phyloP scores from a whole-genome alignment of 2,797 vertebrate species.

The Peromyscus nudipes region DNA sequence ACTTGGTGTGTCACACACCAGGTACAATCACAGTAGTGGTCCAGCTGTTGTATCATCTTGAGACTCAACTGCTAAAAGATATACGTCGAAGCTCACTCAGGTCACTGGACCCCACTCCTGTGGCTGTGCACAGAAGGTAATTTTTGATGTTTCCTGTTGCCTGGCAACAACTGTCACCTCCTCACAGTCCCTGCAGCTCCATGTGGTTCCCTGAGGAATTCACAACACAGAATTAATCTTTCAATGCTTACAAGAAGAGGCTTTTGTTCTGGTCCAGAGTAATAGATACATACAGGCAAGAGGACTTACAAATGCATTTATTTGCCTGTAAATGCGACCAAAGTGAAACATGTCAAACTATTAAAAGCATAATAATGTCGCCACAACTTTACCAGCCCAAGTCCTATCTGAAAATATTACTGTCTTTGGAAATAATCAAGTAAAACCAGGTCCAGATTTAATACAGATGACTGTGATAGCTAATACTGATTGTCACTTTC shows the following conservation, averaged over 20 bases:
- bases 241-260: not conserved
- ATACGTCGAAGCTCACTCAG: fast-evolving
- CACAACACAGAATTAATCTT: fast-evolving
- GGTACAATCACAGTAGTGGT: fast-evolving
- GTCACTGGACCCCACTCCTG: too few species aligned
- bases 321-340: not conserved
- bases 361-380: not conserved
- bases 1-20: fast-evolving
- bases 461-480: not conserved
- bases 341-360: not conserved
- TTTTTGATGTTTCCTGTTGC: fast-evolving
- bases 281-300: not conserved
- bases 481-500: not conserved
- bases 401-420: not conserved
- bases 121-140: too few species aligned
- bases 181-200: too few species aligned
- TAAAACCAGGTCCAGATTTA: not conserved
- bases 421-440: not conserved
- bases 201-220: not conserved
- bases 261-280: not conserved
- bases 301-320: not conserved
- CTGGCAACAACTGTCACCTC: too few species aligned
- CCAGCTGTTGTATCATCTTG: not conserved
- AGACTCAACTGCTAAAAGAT: not conserved
- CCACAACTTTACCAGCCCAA: not conserved